phyloP scores from a whole-genome alignment of 2,797 vertebrate genomes.

The Aythya fuligula region DNA sequence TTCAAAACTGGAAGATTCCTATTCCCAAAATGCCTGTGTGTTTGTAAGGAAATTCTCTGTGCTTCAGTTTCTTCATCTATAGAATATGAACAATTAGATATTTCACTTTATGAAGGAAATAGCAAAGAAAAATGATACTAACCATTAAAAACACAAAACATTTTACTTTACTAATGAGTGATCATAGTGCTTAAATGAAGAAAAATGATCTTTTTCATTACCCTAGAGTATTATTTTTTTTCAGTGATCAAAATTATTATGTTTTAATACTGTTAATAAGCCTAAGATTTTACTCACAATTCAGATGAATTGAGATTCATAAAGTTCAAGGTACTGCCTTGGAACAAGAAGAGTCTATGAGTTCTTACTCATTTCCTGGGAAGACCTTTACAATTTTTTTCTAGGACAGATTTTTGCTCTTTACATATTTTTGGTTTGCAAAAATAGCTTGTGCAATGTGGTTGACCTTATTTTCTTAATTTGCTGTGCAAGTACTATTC shows the following conservation, averaged over 20 bases:
- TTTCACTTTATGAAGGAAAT: neutral
- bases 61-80: neutral
- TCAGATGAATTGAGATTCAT: neutral
- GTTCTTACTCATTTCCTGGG: neutral
- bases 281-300: neutral
- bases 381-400: neutral
- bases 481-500: neutral
- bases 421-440: neutral
- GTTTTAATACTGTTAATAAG: neutral
- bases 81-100: neutral
- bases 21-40: neutral
- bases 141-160: neutral
- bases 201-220: neutral
- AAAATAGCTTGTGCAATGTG: neutral
- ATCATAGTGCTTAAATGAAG: neutral
- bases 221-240: neutral
- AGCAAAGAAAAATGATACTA: neutral
- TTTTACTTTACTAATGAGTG: neutral
- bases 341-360: neutral
- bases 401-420: neutral
- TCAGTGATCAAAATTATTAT: neutral
- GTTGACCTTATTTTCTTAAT: neutral
- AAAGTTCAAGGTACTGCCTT: neutral
- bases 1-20: neutral
- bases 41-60: neutral